Evolutionary conservation across 2,797 vertebrate species (phyloP).

Genomic region (Hoplostethus atlanticus): DNA sequence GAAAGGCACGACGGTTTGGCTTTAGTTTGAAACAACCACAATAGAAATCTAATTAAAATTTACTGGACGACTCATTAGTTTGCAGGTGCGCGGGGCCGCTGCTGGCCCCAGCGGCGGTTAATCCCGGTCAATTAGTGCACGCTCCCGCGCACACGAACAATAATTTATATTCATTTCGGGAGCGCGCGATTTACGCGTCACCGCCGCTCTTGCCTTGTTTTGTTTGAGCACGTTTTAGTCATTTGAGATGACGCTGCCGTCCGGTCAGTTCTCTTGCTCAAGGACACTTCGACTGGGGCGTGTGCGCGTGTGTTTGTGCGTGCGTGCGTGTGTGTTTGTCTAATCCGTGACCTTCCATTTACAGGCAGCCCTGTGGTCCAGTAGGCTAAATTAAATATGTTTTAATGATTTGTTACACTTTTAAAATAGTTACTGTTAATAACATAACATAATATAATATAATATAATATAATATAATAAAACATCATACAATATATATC

Average conservation of each 20-base stretch:
- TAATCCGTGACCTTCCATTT: too few species aligned
- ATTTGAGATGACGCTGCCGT: background rate
- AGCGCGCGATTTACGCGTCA: slow-evolving; percentile 39
- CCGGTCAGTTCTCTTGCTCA: too few species aligned
- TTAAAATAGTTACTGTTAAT: too few species aligned
- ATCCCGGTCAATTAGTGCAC: slow-evolving; percentile 73
- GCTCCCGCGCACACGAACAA: slow-evolving; percentile 76
- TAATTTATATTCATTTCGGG: slow-evolving; percentile 51
- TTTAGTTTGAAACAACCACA: slow-evolving; percentile 45
- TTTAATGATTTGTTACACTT: too few species aligned
- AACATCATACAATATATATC: too few species aligned
- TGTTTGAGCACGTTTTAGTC: slow-evolving; percentile 25
- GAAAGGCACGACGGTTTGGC: slow-evolving; percentile 15
- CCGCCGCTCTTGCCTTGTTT: slow-evolving; percentile 31
- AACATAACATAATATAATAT: too few species aligned
- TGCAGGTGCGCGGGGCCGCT: slow-evolving; percentile 72
- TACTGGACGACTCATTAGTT: slow-evolving; percentile 69
- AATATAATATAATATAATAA: too few species aligned
- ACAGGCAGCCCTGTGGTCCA: too few species aligned
- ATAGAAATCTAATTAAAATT: slow-evolving; percentile 63
- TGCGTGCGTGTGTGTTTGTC: too few species aligned
- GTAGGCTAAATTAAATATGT: too few species aligned
- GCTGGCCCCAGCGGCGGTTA: slow-evolving; percentile 52
- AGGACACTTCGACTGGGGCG: too few species aligned
- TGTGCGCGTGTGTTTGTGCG: too few species aligned